phyloP scores from a whole-genome alignment of 2,797 vertebrate genomes.

The Liasis olivaceus region DNA sequence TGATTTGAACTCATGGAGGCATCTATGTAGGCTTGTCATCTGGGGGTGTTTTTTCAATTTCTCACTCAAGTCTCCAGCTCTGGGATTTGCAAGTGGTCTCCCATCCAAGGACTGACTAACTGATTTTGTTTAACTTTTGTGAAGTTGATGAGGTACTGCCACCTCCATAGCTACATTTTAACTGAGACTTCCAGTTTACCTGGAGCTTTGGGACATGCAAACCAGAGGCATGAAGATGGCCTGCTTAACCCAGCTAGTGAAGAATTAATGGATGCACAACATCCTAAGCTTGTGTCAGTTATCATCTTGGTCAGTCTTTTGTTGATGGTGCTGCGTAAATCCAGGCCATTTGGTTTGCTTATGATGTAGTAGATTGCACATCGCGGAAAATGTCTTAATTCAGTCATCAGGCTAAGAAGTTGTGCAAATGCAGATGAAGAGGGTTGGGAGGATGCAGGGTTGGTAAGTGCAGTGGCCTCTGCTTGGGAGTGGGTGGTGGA shows the following conservation, averaged over 20 bases:
- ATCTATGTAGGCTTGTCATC: not conserved
- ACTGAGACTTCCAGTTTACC: not conserved
- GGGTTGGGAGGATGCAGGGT: not conserved
- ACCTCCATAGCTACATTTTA: not conserved
- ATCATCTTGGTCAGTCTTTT: not conserved
- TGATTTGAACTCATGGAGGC: not conserved
- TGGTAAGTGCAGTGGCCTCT: not conserved
- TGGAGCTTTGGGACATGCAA: not conserved
- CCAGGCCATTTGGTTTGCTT: not conserved
- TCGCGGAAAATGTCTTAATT: not conserved
- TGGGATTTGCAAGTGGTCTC: not conserved
- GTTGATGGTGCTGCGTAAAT: not conserved
- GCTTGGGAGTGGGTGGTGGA: not conserved
- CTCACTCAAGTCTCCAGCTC: not conserved
- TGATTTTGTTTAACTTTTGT: not conserved
- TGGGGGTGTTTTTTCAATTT: not conserved
- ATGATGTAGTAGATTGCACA: not conserved
- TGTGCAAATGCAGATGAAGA: not conserved
- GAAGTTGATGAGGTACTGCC: not conserved
- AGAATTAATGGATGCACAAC: not conserved
- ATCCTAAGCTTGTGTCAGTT: not conserved
- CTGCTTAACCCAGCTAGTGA: not conserved
- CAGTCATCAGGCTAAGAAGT: not conserved
- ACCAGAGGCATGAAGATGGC: not conserved
- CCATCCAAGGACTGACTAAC: not conserved